Evolutionary conservation across 92 coral and sea anemone species (phyloP).

Genomic region (Porites divaricata): DNA sequence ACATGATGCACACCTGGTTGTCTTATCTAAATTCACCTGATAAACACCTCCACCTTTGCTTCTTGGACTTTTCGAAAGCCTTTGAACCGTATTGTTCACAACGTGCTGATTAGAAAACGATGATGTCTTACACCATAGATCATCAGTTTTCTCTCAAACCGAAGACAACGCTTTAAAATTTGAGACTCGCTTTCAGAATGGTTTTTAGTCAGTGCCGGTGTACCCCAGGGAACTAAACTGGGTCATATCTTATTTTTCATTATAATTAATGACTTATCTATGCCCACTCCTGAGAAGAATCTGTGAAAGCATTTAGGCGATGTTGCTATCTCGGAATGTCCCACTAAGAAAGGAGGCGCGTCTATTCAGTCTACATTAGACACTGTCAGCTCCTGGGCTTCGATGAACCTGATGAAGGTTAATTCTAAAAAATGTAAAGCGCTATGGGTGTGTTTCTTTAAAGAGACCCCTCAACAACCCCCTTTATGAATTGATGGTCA

Average conservation of each 20-base stretch:
- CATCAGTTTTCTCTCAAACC: slow-evolving; percentile 38
- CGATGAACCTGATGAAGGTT: slow-evolving; percentile 48
- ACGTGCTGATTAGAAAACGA: slow-evolving; percentile 26
- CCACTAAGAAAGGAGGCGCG: slow-evolving; percentile 20
- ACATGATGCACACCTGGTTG: slow-evolving; percentile 60
- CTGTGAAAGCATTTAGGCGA: slow-evolving; percentile 52
- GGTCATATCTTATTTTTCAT: slow-evolving; percentile 35
- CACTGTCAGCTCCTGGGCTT: slow-evolving; percentile 14
- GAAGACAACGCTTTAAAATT: slow-evolving; percentile 29
- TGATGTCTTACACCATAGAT: slow-evolving; percentile 42
- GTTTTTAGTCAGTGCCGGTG: slow-evolving; percentile 49
- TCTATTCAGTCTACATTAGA: slow-evolving; percentile 30
- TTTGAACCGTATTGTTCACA: slow-evolving; percentile 27
- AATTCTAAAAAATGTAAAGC: slow-evolving; percentile 63
- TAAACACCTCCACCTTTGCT: slow-evolving; percentile 24
- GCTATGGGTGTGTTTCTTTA: slow-evolving; percentile 49
- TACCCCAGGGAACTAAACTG: slow-evolving; percentile 51
- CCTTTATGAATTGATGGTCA: slow-evolving; percentile 40
- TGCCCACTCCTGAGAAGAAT: slow-evolving; percentile 3
- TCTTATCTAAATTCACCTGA: slow-evolving; percentile 42
- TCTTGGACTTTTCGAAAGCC: neutral
- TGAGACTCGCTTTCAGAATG: slow-evolving; percentile 26
- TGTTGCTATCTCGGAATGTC: slow-evolving; percentile 26
- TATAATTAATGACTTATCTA: slow-evolving; percentile 45
- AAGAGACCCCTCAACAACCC: neutral